phyloP scores from a whole-genome alignment of 2,797 vertebrate species.

The Myripristis murdjan region DNA sequence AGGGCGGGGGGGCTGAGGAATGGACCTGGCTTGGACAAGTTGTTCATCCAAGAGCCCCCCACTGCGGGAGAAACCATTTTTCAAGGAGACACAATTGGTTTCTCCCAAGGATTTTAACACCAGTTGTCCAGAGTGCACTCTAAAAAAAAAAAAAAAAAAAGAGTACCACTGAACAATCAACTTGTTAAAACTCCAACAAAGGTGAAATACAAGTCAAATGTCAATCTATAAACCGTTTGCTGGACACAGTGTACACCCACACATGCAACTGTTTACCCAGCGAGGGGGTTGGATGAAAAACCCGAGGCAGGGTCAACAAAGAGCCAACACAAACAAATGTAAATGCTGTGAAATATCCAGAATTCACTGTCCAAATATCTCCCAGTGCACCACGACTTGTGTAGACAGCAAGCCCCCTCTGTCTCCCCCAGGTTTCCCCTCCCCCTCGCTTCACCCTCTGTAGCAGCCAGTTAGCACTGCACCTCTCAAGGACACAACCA shows the following conservation, averaged over 20 bases:
- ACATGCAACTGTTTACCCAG: neutral
- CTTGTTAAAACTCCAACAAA: conserved; percentile 40
- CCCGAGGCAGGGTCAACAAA: conserved; percentile 13
- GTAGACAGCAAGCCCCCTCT: conserved; percentile 40
- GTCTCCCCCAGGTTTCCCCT: conserved; percentile 72
- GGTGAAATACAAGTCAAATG: neutral
- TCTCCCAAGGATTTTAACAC: conserved; percentile 23
- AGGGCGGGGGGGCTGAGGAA: neutral
- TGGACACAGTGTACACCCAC: conserved; percentile 43
- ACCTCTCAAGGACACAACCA: conserved; percentile 81
- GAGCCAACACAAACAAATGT: conserved; percentile 18
- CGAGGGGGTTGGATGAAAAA: neutral
- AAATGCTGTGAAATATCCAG: conserved; percentile 31
- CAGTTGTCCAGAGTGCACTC: conserved; percentile 15
- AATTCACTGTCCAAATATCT: conserved; percentile 41
- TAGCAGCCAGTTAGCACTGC: conserved; percentile 74
- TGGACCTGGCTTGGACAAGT: neutral
- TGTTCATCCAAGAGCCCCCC: neutral
- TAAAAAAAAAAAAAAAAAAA: conserved; percentile 21
- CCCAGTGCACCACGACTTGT: conserved; percentile 50
- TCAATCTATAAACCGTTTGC: conserved; percentile 50
- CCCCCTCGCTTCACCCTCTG: conserved; percentile 63
- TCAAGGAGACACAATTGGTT: neutral
- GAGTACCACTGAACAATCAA: conserved; percentile 34
- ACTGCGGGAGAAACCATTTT: neutral